Evolutionary conservation across 2,888 invertebrate genomes (phyloP), one percentile per base, ranked within the genome.

Genomic region (Pogonocherus hispidulus): DNA sequence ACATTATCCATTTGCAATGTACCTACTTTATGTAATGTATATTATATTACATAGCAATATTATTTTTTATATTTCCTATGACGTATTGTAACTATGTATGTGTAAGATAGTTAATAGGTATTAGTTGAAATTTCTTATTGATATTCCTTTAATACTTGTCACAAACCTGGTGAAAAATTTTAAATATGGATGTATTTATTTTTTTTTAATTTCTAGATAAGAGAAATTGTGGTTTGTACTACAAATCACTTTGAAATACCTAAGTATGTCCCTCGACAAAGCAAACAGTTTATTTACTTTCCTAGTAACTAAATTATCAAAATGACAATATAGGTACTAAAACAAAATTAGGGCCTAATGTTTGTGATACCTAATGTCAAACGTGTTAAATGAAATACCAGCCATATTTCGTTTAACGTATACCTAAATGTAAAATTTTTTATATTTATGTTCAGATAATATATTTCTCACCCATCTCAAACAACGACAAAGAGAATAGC

Each of bases 331-430:
- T 46, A 19, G 72, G 70, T 69, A 71, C 70, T 75, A 72, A 70
- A 63, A 63, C 70, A 72, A 71, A 69, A 72, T 69, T 63, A 66
- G 76, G 77, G 77, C 76, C 77, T 76, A 74, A 56, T 63, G 72
- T 74, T 74, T 72, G 72, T 70, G 74, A 74, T 76, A 71, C 56
- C 47, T 71, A 54, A 54, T 16, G 22, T 32, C 49, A 47, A 60
- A 14, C 4, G 32, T 11, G 18, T 75, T 76, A 66, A 68, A 67
- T 64, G 68, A 76, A 80, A 79, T 77, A 70, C 5, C 81, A 80
- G 80, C 80, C 80, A 80, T 79, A 75, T 78, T 80, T 78, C 78
- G 70, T 77, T 76, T 72, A 75, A 76, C 47, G n/a, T n/a, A 54
- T 32, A 35, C n/a, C n/a, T 11, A 14, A 22, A 9, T n/a, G 18